Conservation (phyloP, 2,113 vertebrate species). For the Oxyruncus cristatus region DNA sequence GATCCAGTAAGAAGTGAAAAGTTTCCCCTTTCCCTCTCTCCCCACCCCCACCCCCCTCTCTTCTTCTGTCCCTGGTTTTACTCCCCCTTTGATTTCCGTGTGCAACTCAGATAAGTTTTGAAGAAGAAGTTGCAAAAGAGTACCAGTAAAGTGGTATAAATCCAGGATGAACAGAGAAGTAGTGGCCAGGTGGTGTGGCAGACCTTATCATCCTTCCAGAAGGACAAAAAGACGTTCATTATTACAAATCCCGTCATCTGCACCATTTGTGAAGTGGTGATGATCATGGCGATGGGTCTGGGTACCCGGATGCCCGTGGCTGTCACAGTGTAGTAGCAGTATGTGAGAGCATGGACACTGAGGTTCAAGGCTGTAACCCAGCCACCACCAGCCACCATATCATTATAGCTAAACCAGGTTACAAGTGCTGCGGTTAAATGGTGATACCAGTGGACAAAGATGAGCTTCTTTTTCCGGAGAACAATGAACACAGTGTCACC, state of each 20-base stretch:
- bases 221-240: rapidly evolving
- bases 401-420: rapidly evolving
- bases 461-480: not conserved
- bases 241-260: not conserved
- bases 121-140: not conserved
- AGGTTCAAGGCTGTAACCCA: not conserved
- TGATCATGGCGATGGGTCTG: not conserved
- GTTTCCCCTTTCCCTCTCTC: not conserved
- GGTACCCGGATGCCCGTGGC: not conserved
- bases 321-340: not conserved
- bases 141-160: not conserved
- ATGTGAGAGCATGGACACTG: not conserved
- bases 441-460: not conserved
- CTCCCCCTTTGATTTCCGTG: not conserved
- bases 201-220: not conserved
- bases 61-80: not conserved
- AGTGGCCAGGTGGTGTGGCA: rapidly evolving
- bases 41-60: not conserved
- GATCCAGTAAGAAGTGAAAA: not conserved
- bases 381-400: rapidly evolving
- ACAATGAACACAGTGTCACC: not conserved
- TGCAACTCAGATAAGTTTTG: not conserved
- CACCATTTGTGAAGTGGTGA: not conserved
- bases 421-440: rapidly evolving
- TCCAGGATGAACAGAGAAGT: rapidly evolving